A percentile compares a stretch with the other conserved stretches of the same genome.
These are phyloP conservation scores for Uria lomvia DNA, from an alignment of 2,113 vertebrate species.

Conservation along the genomic window DNA sequence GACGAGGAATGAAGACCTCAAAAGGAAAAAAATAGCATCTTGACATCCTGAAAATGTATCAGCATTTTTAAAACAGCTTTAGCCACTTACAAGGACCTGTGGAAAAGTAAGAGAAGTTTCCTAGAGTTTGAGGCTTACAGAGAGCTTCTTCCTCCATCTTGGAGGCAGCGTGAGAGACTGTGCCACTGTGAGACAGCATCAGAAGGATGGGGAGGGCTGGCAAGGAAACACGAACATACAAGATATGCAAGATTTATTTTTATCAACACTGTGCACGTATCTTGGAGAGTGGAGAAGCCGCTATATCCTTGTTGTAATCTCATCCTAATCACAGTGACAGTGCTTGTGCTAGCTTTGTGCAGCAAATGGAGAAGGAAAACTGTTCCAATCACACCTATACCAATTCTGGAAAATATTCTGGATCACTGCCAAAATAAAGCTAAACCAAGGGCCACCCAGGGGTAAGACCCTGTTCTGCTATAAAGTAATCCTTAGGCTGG, in stretches of 20 bases:
- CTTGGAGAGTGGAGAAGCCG: neutral
- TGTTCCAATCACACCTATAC: neutral
- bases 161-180: neutral
- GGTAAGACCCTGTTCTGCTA: neutral
- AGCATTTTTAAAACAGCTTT: neutral
- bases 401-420: neutral
- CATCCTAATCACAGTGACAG: neutral
- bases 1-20: neutral
- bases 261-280: neutral
- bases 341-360: neutral
- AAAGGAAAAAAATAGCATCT: neutral
- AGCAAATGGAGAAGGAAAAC: neutral
- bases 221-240: neutral
- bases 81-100: neutral
- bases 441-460: neutral
- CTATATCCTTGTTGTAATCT: neutral
- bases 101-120: neutral
- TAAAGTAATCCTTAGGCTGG: neutral
- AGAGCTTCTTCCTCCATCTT: neutral
- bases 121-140: neutral
- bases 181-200: neutral
- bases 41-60: neutral
- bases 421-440: neutral
- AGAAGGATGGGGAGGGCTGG: neutral
- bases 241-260: neutral